Percentiles rank a stretch among this genome's conserved stretches.
These are phyloP conservation scores for Aethes cnicana DNA, from an alignment of 2,888 invertebrate genomes.

Conservation along the genomic window DNA sequence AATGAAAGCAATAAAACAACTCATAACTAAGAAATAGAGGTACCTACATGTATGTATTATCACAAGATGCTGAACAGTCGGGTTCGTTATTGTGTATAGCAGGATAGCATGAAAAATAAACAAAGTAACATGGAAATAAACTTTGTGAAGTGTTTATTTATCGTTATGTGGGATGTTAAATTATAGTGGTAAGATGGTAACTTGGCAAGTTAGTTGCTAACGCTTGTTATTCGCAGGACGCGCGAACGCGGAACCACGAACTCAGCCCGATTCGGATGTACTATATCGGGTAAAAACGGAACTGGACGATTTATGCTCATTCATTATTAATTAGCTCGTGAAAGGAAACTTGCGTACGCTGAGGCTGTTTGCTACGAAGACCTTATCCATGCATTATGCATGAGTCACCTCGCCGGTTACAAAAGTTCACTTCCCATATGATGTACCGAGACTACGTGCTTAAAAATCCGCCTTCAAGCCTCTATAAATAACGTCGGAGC, in stretches of 20 bases:
- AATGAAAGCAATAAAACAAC: slow-evolving; percentile 17
- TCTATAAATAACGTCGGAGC: slow-evolving; percentile 4
- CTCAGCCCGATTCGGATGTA: slow-evolving; percentile 24
- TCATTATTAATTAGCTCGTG: slow-evolving; percentile 31
- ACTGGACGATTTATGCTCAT: slow-evolving; percentile 31
- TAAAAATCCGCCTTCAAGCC: neutral
- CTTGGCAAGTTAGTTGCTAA: slow-evolving; percentile 10
- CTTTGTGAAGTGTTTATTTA: no score
- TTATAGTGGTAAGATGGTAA: neutral
- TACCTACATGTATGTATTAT: no score
- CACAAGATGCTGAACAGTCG: neutral
- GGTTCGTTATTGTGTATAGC: neutral
- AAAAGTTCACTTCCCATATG: slow-evolving; percentile 16
- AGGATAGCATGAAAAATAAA: no score
- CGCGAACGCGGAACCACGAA: slow-evolving; percentile 21
- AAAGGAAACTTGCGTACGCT: slow-evolving; percentile 31
- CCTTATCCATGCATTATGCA: slow-evolving; percentile 21
- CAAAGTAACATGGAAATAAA: no score
- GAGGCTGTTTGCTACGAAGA: slow-evolving; percentile 28
- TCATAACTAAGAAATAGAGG: slow-evolving; percentile 10
- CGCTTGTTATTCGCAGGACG: slow-evolving; percentile 18
- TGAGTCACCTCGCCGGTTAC: slow-evolving; percentile 15
- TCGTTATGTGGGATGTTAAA: neutral
- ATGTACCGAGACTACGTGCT: slow-evolving; percentile 5
- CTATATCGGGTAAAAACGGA: slow-evolving; percentile 31